Base-by-base conservation (phyloP, 2,888 invertebrate genomes). In the Brachyopa scutellaris region DNA sequence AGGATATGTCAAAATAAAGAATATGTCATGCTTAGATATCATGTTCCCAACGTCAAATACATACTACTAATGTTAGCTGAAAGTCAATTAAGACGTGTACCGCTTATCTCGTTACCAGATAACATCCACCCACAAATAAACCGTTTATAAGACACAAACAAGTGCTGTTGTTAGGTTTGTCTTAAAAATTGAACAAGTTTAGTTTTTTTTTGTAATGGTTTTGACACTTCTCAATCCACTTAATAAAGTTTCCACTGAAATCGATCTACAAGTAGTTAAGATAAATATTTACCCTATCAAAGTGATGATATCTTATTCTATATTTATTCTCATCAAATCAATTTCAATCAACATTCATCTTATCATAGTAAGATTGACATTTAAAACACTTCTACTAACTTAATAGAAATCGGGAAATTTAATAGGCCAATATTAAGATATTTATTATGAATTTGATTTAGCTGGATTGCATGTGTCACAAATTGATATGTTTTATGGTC, bases 231-330 rank as follows among this genome's bases (percentile, higher is more conserved):
- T 21, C 33, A 59, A 19, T 23, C 29, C 11, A 49, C 59, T 70
- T 19, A 19, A 23, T 3, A 79, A 61, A 47, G 1, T 64, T 67
- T 38, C 23, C 66, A 51, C 19, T 11, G 36, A 29, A 45, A 53
- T 15, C 19, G 13, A 76, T 29, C 13, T 31, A 38, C 7, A 5
- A 67, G 8, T 36, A 51, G 13, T 55, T 11, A 17, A 36, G 23
- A 57, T 61, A 62, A 67, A 67, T 80, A 62, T 80, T 80, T 36
- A 21, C 38, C 11, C 29, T 13, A 45, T 62, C 33, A 36, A 55
- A 19, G 1, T 17, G 19, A 21, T 31, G 59, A 61, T 38, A 70
- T 59, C 40, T 49, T 33, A 29, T 38, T 33, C 26, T 26, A 21
- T 33, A 17, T 47, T 17, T 33, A 45, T 38, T 11, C 19, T 33